phyloP scores from a whole-genome alignment of 2,888 invertebrate genomes.

The Ectemnius lituratus region DNA sequence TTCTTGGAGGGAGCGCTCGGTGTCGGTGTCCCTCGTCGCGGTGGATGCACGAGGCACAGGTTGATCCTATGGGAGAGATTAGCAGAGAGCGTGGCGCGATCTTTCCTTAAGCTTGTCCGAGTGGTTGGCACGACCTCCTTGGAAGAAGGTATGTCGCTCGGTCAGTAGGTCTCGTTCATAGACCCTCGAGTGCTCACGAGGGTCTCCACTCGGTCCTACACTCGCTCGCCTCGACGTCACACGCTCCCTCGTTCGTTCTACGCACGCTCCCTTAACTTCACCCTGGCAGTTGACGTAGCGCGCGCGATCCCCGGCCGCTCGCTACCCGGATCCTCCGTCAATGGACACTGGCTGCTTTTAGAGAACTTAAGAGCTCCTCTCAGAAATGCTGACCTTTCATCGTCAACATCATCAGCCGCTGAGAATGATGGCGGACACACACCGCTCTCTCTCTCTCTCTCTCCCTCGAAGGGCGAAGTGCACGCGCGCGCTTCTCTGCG shows the following conservation, averaged over 20 bases:
- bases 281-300: too few relatives aligned
- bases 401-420: too few relatives aligned
- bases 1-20: slow-evolving; percentile 34
- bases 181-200: slow-evolving; percentile 22
- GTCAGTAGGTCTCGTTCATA: slow-evolving; percentile 64
- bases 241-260: neutral
- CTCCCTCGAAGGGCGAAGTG: slow-evolving; percentile 19
- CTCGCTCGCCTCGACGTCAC: slow-evolving; percentile 23
- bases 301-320: too few relatives aligned
- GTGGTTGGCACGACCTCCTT: neutral
- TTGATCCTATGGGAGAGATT: too few relatives aligned
- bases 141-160: slow-evolving; percentile 47
- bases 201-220: slow-evolving; percentile 40
- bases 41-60: too few relatives aligned
- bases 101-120: neutral
- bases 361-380: too few relatives aligned
- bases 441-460: neutral
- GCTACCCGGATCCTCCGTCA: too few relatives aligned
- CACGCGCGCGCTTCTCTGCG: slow-evolving; percentile 32
- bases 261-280: too few relatives aligned
- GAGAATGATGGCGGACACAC: neutral
- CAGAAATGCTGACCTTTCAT: too few relatives aligned
- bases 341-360: too few relatives aligned
- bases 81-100: slow-evolving; percentile 10
- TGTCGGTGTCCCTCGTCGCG: slow-evolving; percentile 40